A percentile compares a stretch with the other conserved stretches of the same genome.
These are phyloP conservation scores for Carapus acus DNA, from an alignment of 2,797 vertebrate species.

Conservation along the genomic window DNA sequence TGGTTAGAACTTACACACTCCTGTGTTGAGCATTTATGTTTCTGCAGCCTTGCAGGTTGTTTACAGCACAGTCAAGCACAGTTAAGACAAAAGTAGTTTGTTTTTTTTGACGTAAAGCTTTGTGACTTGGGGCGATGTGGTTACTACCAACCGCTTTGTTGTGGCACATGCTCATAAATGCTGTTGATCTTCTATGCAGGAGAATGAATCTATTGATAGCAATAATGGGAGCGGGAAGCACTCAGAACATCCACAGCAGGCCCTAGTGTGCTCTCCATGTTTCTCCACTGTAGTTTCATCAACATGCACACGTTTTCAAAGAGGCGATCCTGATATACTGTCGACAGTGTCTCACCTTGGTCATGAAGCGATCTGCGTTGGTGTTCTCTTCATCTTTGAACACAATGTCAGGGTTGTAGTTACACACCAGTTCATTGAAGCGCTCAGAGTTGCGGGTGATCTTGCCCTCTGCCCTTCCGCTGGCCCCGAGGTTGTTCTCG, in stretches of 20 bases:
- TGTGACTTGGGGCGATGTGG: not conserved
- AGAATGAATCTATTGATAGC: constrained; percentile 9
- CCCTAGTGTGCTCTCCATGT: no score
- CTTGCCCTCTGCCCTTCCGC: constrained; percentile 89
- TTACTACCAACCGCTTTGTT: constrained; percentile 8
- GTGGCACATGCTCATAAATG: constrained; percentile 5
- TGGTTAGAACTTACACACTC: constrained; percentile 51
- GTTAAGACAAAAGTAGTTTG: not conserved
- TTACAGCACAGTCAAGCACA: constrained; percentile 2
- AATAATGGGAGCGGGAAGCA: constrained; percentile 1
- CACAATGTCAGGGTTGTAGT: constrained; percentile 95
- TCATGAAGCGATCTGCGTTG: constrained; percentile 93
- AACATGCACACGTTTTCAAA: not conserved
- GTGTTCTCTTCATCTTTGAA: constrained; percentile 98
- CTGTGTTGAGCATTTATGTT: constrained; percentile 35
- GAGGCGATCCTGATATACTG: constrained; percentile 6
- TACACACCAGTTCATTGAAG: constrained; percentile 91
- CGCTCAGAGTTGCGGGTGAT: constrained; percentile 84
- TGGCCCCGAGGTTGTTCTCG: constrained; percentile 92
- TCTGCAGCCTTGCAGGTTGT: constrained; percentile 26
- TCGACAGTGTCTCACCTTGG: constrained; percentile 77
- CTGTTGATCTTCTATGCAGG: constrained; percentile 31
- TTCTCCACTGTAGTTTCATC: not conserved
- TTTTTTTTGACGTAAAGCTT: not conserved
- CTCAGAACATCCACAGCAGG: no score